These are phyloP conservation scores for Tapera naevia DNA, from an alignment of 2,797 vertebrate genomes.

Conservation along the genomic window DNA sequence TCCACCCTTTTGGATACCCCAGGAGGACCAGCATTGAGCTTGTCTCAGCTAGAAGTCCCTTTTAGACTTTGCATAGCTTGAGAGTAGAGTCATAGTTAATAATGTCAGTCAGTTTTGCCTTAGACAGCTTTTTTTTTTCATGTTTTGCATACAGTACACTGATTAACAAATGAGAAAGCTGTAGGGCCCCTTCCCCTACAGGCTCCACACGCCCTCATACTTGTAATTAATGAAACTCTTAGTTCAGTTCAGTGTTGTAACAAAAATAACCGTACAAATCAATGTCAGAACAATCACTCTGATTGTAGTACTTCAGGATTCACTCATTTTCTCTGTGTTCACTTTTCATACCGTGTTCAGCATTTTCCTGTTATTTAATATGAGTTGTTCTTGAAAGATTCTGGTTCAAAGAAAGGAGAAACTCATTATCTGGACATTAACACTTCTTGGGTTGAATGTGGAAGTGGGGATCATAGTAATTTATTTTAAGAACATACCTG, in stretches of 20 bases:
- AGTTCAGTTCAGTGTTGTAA: not conserved
- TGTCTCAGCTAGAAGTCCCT: slow-evolving; percentile 69
- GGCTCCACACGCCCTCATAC: not conserved
- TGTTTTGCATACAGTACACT: not conserved
- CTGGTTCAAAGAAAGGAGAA: slow-evolving; percentile 13
- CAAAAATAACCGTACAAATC: not conserved
- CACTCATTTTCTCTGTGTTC: not conserved
- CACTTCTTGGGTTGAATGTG: not conserved
- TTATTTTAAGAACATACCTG: slow-evolving; percentile 47
- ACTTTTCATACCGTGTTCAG: not conserved
- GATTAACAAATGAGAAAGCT: not conserved
- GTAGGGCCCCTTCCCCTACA: not conserved
- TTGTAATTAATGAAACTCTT: not conserved
- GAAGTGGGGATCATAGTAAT: slow-evolving; percentile 9
- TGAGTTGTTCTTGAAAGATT: not conserved
- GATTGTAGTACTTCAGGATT: not conserved
- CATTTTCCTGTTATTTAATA: not conserved
- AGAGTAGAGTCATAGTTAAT: slow-evolving; percentile 44
- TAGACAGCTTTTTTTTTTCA: not conserved
- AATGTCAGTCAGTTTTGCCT: slow-evolving; percentile 43
- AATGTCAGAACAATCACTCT: not conserved
- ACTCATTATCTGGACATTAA: not conserved
- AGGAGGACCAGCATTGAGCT: slow-evolving; percentile 47
- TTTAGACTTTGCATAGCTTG: slow-evolving; percentile 54
- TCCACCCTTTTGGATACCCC: slow-evolving; percentile 53